phyloP scores from a whole-genome alignment of 1,140 invertebrate species.

The Drosophila kikkawai region DNA sequence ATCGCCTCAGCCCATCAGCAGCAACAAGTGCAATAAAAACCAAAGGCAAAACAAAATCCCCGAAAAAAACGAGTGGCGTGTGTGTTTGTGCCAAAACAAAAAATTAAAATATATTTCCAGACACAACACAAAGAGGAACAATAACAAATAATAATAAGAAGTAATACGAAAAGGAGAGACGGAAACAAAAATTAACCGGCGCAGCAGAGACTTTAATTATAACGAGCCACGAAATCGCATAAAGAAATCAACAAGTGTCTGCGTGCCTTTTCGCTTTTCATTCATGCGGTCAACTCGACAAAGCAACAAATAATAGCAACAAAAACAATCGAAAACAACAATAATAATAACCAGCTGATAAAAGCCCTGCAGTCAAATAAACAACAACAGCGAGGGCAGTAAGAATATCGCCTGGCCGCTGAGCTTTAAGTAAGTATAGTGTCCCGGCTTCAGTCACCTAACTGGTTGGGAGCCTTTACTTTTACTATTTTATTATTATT shows the following conservation, averaged over 20 bases:
- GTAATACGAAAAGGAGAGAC: slow-evolving; percentile 19
- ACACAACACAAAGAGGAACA: slow-evolving; percentile 49
- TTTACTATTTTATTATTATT: slow-evolving; percentile 5
- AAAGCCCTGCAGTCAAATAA: slow-evolving; percentile 43
- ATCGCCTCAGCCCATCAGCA: slow-evolving; percentile 19
- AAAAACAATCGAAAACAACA: slow-evolving; percentile 21
- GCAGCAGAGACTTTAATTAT: slow-evolving; percentile 55
- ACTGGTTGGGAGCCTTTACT: slow-evolving; percentile 19
- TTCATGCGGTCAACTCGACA: slow-evolving; percentile 71
- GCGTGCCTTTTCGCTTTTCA: slow-evolving; percentile 65
- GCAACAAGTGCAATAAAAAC: slow-evolving; percentile 65
- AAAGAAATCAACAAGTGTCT: slow-evolving; percentile 79
- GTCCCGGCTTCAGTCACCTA: slow-evolving; percentile 18
- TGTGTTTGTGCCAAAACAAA: slow-evolving; percentile 48
- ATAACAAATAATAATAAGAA: slow-evolving; percentile 45
- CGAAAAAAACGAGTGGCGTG: slow-evolving; percentile 31
- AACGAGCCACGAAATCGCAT: slow-evolving; percentile 44
- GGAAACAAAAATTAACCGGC: slow-evolving; percentile 27
- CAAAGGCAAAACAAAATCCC: slow-evolving; percentile 54
- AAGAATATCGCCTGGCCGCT: slow-evolving; percentile 44
- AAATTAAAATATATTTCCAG: slow-evolving; percentile 27
- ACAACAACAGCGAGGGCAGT: slow-evolving; percentile 30
- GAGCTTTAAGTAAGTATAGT: slow-evolving; percentile 53
- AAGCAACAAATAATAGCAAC: slow-evolving; percentile 31
- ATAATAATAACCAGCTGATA: slow-evolving; percentile 34